phyloP scores from a whole-genome alignment of 2,113 vertebrate species.

The Psettodes erumei region DNA sequence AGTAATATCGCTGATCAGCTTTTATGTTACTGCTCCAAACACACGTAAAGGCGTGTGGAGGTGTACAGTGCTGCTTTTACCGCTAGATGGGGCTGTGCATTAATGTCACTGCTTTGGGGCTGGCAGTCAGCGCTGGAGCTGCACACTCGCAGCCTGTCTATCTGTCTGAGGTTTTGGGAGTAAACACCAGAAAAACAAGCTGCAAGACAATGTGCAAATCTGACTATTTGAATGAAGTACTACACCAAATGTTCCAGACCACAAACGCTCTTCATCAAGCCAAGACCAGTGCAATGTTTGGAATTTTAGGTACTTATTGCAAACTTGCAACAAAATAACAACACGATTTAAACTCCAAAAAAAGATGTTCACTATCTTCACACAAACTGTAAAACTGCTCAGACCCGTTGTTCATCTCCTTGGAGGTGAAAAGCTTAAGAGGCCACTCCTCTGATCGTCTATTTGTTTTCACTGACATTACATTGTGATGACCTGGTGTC shows the following conservation, averaged over 20 bases:
- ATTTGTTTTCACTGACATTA: not conserved
- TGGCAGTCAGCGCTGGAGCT: not conserved
- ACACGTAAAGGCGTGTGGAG: not conserved
- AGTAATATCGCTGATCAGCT: not conserved
- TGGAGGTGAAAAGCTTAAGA: not conserved
- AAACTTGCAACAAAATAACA: not conserved
- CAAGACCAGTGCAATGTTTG: not conserved
- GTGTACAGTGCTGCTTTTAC: slow-evolving; percentile 20
- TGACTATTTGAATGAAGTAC: slow-evolving; percentile 4
- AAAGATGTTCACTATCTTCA: not conserved
- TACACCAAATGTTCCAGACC: not conserved
- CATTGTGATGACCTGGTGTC: not conserved
- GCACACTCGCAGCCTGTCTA: no score
- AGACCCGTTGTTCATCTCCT: not conserved
- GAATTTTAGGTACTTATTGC: not conserved
- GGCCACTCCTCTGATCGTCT: not conserved
- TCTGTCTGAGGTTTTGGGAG: slow-evolving; percentile 13
- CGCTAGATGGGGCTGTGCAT: slow-evolving; percentile 69
- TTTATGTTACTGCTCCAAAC: not conserved
- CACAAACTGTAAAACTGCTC: not conserved
- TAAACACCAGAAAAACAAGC: slow-evolving; percentile 39
- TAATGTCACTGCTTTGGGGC: not conserved
- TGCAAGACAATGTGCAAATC: not conserved
- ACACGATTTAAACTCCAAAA: not conserved
- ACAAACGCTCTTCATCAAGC: not conserved